Conservation (phyloP, 2,797 vertebrate species). For the Intellagama lesueurii region DNA sequence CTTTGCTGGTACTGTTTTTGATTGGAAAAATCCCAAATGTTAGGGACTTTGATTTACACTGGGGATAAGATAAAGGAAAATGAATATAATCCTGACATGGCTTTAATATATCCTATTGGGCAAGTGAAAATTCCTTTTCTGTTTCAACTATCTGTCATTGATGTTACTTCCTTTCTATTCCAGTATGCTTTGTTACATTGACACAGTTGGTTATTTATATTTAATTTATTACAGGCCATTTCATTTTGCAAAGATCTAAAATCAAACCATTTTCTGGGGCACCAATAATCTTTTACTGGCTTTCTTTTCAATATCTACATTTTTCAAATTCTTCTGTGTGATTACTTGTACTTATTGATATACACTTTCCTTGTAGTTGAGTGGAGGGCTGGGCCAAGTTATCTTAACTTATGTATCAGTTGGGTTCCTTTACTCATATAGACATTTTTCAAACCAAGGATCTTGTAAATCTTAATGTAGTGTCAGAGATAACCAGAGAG, state of each 20-base stretch:
- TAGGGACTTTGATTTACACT: neutral
- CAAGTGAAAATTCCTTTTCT: neutral
- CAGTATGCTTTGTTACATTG: slow-evolving; percentile 9
- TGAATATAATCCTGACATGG: neutral
- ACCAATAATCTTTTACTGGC: neutral
- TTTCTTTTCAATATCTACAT: neutral
- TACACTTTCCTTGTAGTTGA: neutral
- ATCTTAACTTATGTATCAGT: neutral
- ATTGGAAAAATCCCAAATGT: slow-evolving; percentile 3
- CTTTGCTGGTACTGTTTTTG: neutral
- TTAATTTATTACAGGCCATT: slow-evolving; percentile 21
- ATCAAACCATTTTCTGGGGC: neutral
- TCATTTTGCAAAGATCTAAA: slow-evolving; percentile 13
- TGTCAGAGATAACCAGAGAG: neutral
- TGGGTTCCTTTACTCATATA: neutral
- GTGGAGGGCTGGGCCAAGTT: neutral
- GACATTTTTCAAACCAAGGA: neutral
- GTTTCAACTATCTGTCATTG: slow-evolving; percentile 21
- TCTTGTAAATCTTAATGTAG: neutral
- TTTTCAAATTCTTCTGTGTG: neutral
- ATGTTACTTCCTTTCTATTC: neutral
- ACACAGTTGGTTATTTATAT: slow-evolving; percentile 16
- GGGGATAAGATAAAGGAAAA: slow-evolving; percentile 7
- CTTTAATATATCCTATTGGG: slow-evolving; percentile 9
- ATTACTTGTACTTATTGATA: slow-evolving; percentile 1